Conservation (phyloP, 2,888 invertebrate species). For the Coleophora deauratella region DNA sequence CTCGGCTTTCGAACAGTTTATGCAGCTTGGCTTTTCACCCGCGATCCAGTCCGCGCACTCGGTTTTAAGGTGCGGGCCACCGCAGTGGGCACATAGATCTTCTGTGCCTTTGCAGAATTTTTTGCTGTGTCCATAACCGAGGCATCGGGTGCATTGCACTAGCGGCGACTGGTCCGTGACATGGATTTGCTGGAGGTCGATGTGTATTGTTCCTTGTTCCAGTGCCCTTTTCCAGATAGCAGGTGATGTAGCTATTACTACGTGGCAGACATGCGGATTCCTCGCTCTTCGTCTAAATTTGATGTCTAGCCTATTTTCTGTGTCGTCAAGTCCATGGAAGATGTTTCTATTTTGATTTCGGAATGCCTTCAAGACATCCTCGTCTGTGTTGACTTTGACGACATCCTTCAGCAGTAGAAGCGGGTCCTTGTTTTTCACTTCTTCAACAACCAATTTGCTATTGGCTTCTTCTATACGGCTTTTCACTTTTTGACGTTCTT, state of each 20-base stretch:
- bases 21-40: neutral
- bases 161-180: slow-evolving; percentile 16
- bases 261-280: neutral
- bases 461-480: neutral
- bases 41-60: neutral
- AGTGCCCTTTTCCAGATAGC: slow-evolving; percentile 4
- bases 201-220: slow-evolving; percentile 9
- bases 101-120: neutral
- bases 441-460: neutral
- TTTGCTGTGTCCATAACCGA: neutral
- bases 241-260: slow-evolving; percentile 4
- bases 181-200: slow-evolving; percentile 14
- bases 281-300: neutral
- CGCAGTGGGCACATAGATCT: neutral
- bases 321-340: neutral
- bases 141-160: slow-evolving; percentile 9
- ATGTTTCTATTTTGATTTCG: neutral
- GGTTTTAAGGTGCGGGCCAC: neutral
- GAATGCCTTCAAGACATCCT: neutral
- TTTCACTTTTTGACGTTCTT: slow-evolving; percentile 3
- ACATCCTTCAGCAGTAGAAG: slow-evolving; percentile 6
- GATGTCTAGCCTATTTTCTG: neutral
- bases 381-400: neutral
- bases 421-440: slow-evolving; percentile 8
- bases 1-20: slow-evolving; percentile 4